Evolutionary conservation across 35 echinoderm and acorn worm species (phyloP).

Genomic region (Lytechinus pictus): DNA sequence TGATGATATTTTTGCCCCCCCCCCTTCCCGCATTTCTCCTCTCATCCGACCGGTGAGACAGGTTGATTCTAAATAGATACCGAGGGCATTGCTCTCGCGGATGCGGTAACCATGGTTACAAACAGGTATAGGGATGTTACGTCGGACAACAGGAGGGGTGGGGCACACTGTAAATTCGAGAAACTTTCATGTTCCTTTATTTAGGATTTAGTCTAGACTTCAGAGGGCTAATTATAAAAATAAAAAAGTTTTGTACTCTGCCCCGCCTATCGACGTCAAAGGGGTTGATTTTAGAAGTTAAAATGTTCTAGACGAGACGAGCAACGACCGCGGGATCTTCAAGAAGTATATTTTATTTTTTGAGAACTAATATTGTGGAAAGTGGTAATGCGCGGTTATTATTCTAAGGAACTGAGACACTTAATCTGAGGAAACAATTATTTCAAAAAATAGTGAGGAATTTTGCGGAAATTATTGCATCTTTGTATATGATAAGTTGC

Average conservation of each 20-base stretch:
- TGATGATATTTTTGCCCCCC: neutral
- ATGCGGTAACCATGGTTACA: neutral
- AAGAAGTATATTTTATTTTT: no score
- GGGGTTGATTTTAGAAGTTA: neutral
- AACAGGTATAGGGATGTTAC: neutral
- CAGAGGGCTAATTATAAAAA: neutral
- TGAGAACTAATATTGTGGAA: no score
- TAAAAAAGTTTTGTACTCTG: neutral
- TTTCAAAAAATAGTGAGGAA: no score
- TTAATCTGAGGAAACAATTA: no score
- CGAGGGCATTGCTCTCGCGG: neutral
- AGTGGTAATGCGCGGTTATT: no score
- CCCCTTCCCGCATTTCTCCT: no score
- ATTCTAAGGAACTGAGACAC: no score
- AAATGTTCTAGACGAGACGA: neutral
- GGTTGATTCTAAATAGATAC: neutral
- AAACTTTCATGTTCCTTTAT: neutral
- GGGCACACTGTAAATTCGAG: neutral
- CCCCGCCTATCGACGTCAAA: neutral
- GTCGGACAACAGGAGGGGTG: neutral
- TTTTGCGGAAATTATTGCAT: no score
- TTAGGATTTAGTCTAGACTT: neutral
- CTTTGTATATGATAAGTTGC: no score
- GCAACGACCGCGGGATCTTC: neutral
- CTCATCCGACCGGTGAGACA: neutral